Evolutionary conservation across 1,140 invertebrate genomes (phyloP).

Genomic region (Paraescarpia echinospica): DNA sequence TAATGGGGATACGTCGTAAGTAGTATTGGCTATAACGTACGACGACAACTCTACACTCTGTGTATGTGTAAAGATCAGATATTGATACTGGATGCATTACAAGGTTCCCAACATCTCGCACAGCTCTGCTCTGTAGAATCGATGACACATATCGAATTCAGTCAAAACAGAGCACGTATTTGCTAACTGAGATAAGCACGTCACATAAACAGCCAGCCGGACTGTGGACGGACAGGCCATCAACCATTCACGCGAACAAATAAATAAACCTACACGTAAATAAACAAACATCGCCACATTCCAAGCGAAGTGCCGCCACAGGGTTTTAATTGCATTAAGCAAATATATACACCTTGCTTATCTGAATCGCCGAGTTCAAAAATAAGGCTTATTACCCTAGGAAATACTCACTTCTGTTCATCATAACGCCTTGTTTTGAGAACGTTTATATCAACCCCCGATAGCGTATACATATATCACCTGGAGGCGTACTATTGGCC

Average conservation of each 20-base stretch:
- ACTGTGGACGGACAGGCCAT: not conserved
- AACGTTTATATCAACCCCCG: not conserved
- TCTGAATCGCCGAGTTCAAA: too few relatives aligned
- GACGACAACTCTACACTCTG: too few relatives aligned
- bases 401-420: too few relatives aligned
- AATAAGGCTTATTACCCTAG: too few relatives aligned
- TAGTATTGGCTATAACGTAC: too few relatives aligned
- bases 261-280: not conserved
- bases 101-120: not conserved
- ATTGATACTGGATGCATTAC: too few relatives aligned
- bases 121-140: not conserved
- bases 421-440: too few relatives aligned
- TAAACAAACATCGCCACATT: not conserved
- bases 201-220: not conserved
- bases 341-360: not conserved
- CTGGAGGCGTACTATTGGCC: not conserved
- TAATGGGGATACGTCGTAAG: too few relatives aligned
- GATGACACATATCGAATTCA: not conserved
- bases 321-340: not conserved
- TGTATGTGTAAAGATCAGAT: too few relatives aligned
- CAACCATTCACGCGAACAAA: not conserved
- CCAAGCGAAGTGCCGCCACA: not conserved
- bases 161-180: not conserved
- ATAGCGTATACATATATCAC: not conserved
- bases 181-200: not conserved